Evolutionary conservation across 1,140 invertebrate species (phyloP).

Genomic region (Caenorhabditis inopinata): DNA sequence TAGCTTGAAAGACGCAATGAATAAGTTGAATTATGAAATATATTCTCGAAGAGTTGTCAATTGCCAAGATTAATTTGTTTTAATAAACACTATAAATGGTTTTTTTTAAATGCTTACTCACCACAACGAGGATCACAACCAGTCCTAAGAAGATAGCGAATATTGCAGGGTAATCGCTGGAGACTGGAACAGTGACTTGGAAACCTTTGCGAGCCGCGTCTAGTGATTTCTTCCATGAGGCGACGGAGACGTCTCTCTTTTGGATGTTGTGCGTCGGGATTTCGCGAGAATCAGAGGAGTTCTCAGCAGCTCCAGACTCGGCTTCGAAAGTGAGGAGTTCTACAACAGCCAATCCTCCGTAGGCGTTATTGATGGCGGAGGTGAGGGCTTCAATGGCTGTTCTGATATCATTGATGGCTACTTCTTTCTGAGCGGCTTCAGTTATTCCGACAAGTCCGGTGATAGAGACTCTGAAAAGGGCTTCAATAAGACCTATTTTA

Average conservation of each 20-base stretch:
- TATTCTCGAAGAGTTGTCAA: too few relatives aligned
- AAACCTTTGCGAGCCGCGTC: neutral
- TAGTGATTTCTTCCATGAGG: neutral
- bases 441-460: constrained; percentile 23
- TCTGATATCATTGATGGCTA: neutral
- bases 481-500: too few relatives aligned
- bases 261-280: constrained; percentile 7
- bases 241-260: neutral
- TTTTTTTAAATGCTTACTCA: neutral
- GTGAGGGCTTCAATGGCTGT: neutral
- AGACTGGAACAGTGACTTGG: constrained; percentile 47
- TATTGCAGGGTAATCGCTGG: constrained; percentile 60
- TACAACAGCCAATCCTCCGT: constrained; percentile 17
- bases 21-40: too few relatives aligned
- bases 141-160: constrained; percentile 65
- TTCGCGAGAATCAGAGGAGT: neutral
- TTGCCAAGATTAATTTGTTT: too few relatives aligned
- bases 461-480: constrained; percentile 4
- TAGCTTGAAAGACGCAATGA: too few relatives aligned
- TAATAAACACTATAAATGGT: too few relatives aligned
- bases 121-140: constrained; percentile 55
- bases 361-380: neutral
- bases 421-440: neutral
- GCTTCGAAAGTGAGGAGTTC: constrained; percentile 10
- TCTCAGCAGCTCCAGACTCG: neutral